Conservation (phyloP, 2,113 vertebrate genomes). For the Merops nubicus region DNA sequence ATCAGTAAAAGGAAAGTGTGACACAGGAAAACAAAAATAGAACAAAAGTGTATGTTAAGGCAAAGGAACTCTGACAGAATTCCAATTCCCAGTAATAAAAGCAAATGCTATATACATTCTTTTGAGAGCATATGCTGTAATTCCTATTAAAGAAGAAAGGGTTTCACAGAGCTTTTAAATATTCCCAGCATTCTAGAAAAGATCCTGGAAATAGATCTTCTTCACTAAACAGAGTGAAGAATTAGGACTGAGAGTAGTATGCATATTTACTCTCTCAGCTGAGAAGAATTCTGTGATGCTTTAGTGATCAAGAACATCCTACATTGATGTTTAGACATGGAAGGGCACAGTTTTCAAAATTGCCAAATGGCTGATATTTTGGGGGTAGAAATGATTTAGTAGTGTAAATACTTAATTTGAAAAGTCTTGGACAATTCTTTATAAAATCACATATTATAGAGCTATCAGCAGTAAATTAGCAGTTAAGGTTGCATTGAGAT, state of each 20-base stretch:
- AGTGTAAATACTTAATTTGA: not conserved
- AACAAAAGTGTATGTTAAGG: not conserved
- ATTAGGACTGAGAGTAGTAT: not conserved
- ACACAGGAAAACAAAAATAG: not conserved
- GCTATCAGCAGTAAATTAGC: not conserved
- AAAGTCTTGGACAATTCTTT: not conserved
- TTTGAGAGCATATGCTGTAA: not conserved
- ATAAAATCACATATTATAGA: not conserved
- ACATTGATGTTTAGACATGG: not conserved
- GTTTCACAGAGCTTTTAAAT: slow-evolving; percentile 22
- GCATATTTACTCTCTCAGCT: slow-evolving; percentile 13
- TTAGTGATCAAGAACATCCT: not conserved
- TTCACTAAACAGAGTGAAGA: not conserved
- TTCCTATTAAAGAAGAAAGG: not conserved
- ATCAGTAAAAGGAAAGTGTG: not conserved
- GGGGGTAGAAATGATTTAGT: slow-evolving; percentile 2
- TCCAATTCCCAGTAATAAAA: slow-evolving; percentile 16
- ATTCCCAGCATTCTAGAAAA: not conserved
- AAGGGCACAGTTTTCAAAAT: not conserved
- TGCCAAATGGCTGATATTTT: not conserved
- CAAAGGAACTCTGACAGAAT: slow-evolving; percentile 2
- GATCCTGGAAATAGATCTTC: not conserved
- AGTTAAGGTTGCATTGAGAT: not conserved
- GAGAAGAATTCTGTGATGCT: not conserved
- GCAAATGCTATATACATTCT: not conserved